These are phyloP conservation scores for Thripadectes ignobilis DNA, from an alignment of 2,797 vertebrate species.

Conservation along the genomic window DNA sequence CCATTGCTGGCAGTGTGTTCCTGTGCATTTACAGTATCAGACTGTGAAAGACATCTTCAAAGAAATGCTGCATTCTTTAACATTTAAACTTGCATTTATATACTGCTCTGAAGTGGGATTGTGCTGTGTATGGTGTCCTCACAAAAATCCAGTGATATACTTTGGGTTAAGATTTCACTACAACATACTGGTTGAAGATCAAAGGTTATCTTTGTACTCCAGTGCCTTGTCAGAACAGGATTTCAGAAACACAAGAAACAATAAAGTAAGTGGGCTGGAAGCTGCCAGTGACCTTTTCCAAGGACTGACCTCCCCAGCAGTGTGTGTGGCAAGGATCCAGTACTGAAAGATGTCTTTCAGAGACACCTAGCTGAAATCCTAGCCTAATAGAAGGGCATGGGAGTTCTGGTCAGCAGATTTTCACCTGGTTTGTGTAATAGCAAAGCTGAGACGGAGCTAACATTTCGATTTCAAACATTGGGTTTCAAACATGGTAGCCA, in stretches of 20 bases:
- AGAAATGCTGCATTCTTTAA: background rate
- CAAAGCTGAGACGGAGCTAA: background rate
- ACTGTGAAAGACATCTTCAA: background rate
- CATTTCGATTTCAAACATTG: background rate
- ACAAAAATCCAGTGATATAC: background rate
- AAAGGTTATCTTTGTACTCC: background rate
- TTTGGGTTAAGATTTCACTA: background rate
- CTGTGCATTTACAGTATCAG: background rate
- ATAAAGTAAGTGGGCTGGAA: background rate
- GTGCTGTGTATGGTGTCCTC: rapidly evolving
- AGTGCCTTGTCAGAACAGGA: background rate
- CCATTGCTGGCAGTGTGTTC: background rate
- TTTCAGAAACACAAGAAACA: background rate
- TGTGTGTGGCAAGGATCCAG: background rate
- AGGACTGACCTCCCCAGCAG: background rate
- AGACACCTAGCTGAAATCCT: slow-evolving; percentile 31
- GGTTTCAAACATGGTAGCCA: background rate
- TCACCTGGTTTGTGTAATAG: background rate
- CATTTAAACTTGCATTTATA: background rate
- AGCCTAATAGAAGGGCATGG: background rate
- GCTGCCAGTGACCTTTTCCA: slow-evolving; percentile 7
- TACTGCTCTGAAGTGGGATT: background rate
- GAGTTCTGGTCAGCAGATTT: slow-evolving; percentile 49
- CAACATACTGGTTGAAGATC: background rate
- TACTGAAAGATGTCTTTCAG: background rate